Evolutionary conservation across 1,140 invertebrate species (phyloP).

Genomic region (Tetranychus cinnabarinus): DNA sequence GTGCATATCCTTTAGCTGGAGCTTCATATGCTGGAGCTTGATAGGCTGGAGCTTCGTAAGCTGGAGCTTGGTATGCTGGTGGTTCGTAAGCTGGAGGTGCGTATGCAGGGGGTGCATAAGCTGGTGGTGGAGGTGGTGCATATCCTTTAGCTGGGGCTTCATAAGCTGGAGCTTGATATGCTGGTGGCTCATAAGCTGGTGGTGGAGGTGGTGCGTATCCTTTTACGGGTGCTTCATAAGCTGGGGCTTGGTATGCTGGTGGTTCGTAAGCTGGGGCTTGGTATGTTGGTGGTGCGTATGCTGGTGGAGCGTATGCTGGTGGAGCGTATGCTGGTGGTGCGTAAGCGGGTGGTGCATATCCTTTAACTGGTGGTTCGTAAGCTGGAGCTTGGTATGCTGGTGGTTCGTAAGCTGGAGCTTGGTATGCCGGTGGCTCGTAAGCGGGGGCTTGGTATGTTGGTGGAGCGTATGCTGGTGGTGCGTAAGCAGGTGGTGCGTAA

Average conservation of each 20-base stretch:
- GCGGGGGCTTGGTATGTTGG: background rate
- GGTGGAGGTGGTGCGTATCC: background rate
- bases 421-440: background rate
- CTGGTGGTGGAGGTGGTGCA: background rate
- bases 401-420: background rate
- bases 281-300: background rate
- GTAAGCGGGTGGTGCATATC: background rate
- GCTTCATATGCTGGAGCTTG: constrained; percentile 2
- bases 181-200: background rate
- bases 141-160: background rate
- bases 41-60: background rate
- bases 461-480: background rate
- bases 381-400: constrained; percentile 1
- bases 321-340: background rate
- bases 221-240: background rate
- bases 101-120: background rate
- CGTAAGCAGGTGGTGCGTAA: background rate
- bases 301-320: background rate
- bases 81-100: background rate
- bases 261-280: background rate
- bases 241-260: background rate
- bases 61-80: background rate
- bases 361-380: background rate
- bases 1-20: background rate
- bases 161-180: background rate